A percentile compares a stretch with the other conserved stretches of the same genome.
These are phyloP conservation scores for Bolinopsis microptera DNA, from an alignment of 37 sponge, comb jelly and placozoan species.

Conservation along the genomic window DNA sequence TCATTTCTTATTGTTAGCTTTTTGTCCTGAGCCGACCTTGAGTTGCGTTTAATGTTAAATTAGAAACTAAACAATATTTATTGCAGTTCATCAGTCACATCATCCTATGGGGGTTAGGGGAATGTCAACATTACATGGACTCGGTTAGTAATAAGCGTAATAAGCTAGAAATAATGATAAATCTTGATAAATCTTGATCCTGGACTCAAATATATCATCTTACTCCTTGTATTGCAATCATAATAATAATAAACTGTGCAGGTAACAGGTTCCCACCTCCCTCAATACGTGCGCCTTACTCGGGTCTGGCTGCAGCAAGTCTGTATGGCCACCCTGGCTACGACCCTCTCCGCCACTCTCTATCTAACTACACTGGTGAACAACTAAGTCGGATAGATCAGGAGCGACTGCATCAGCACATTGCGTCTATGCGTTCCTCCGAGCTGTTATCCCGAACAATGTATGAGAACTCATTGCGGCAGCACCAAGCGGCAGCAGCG, in stretches of 20 bases:
- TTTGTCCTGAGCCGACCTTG: too few relatives aligned
- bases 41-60: too few relatives aligned
- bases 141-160: conserved; percentile 7
- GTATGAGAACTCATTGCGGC: conserved; percentile 25
- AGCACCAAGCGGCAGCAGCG: conserved; percentile 14
- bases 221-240: too few relatives aligned
- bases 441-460: neutral
- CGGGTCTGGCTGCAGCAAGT: neutral
- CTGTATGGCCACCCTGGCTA: conserved; percentile 34
- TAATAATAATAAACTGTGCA: too few relatives aligned
- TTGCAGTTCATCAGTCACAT: conserved; percentile 28
- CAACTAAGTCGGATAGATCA: neutral
- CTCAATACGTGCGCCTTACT: conserved; percentile 13
- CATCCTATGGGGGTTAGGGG: neutral
- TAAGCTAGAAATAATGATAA: too few relatives aligned
- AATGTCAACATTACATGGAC: neutral
- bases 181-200: too few relatives aligned
- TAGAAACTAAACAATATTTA: neutral
- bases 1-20: too few relatives aligned
- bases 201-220: too few relatives aligned
- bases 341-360: conserved; percentile 1
- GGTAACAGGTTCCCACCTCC: conserved; percentile 39
- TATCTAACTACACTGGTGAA: neutral
- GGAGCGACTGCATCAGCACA: conserved; percentile 41
- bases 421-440: neutral